phyloP scores from a whole-genome alignment of 2,888 invertebrate species.

The Aphrophora alni region DNA sequence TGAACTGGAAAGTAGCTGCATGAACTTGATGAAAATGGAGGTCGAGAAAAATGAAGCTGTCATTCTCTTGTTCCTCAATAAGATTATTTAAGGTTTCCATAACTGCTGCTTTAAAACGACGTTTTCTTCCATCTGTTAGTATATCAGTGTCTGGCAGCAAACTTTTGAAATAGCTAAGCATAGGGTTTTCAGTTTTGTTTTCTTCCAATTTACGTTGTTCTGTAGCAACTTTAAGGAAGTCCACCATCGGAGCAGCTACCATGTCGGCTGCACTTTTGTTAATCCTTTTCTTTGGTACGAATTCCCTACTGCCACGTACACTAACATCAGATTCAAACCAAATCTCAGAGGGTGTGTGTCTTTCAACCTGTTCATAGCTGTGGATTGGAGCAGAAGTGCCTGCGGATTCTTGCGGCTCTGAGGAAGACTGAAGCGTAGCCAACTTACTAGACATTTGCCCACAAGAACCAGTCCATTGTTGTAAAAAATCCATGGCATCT shows the following conservation, averaged over 20 bases:
- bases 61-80: not conserved
- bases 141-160: not conserved
- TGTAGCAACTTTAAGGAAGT: not conserved
- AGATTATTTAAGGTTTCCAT: not conserved
- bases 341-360: not conserved
- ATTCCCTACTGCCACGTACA: not conserved
- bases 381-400: not conserved
- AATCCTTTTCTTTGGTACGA: not conserved
- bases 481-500: constrained; percentile 38
- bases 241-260: not conserved
- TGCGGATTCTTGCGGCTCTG: not conserved
- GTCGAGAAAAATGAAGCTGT: too few species aligned
- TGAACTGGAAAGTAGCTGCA: too few species aligned
- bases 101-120: not conserved
- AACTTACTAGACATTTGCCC: not conserved
- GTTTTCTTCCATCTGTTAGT: not conserved
- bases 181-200: not conserved
- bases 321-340: not conserved
- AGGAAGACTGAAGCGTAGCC: not conserved
- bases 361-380: not conserved
- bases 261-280: not conserved
- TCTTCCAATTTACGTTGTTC: not conserved
- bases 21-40: too few species aligned
- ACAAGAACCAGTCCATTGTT: not conserved
- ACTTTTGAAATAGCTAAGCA: not conserved